Conservation (phyloP, 2,888 invertebrate genomes). For the Tenthredo mesomela region DNA sequence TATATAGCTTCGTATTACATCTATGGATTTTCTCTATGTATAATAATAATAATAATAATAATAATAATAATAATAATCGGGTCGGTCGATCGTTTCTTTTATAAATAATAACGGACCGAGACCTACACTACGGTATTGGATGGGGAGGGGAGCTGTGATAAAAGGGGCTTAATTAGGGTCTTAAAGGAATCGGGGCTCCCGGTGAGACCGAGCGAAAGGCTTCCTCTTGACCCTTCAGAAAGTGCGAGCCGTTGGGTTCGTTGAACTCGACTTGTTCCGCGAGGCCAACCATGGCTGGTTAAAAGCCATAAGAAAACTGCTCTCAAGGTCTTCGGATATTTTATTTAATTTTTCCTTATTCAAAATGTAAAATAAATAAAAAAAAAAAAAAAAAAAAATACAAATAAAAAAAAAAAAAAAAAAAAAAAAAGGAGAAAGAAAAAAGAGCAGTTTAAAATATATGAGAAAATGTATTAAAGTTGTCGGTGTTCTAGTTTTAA, state of each 20-base stretch:
- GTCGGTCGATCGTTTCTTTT: background rate
- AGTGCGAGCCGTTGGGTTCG: conserved; percentile 36
- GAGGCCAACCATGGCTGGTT: background rate
- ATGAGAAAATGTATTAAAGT: background rate
- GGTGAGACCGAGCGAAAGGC: conserved; percentile 39
- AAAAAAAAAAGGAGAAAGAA: background rate
- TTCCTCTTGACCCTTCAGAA: conserved; percentile 45
- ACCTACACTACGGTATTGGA: no score
- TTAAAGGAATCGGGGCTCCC: conserved; percentile 15
- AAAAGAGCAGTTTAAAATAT: background rate
- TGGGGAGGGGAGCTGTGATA: background rate
- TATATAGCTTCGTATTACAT: background rate
- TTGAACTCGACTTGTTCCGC: conserved; percentile 26
- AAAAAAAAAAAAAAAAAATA: background rate
- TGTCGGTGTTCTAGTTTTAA: background rate
- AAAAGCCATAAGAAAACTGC: background rate
- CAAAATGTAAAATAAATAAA: background rate
- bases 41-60: background rate
- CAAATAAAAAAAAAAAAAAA: background rate
- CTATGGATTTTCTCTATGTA: background rate
- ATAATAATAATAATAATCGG: background rate
- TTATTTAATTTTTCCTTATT: background rate
- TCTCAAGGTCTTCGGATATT: background rate
- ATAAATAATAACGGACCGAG: background rate
- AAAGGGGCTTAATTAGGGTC: background rate